Base-by-base conservation (phyloP, 2,888 invertebrate species). In the Amiota minor region DNA sequence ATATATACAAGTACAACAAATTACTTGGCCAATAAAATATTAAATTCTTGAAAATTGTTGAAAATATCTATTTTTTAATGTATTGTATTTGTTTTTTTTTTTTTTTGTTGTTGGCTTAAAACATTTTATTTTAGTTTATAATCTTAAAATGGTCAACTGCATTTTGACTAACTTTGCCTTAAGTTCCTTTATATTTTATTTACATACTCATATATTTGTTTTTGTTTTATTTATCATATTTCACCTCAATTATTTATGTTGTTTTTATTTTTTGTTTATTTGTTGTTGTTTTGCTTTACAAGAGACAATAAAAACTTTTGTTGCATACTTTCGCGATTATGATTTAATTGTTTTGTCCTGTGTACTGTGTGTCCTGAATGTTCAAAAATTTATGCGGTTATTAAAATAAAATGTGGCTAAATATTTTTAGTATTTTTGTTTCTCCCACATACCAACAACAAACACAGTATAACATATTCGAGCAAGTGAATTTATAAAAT, bases 281-380 rank as follows among this genome's bases (percentile, higher is more conserved):
- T 53, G 9, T 1, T 53, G 18, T 59, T 59, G 16, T 59, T 59
- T 59, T 20, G 6, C 20, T 59, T 59, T 18, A 59, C 18, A 59
- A 18, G 20, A n/a, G 20, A 35, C 62, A 16, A 23, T 14, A 62
- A 18, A 14, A 62, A 62, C 45, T 62, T 62, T 23, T 18, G 62
- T 62, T 45, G 62, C 62, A 62, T 62, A 62, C 14, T 62, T 62
- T 62, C n/a, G 62, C 18, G 45, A 62, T 62, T 18, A 62, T 62
- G 9, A 62, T 62, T 62, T 62, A 62, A 49, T 50, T 67, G 67
- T 68, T 49, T 23, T 46, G 65, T 62, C 45, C 65, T 65, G 16
- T 68, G 20, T 23, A 3, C 10, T 50, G 16, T 68, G 50, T 23
- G 3, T 62, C 35, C 35, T 65, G 65, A 1, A 65, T 18, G 9